These are phyloP conservation scores for Drosophila borborema DNA, from an alignment of 2,888 invertebrate genomes.

Conservation along the genomic window DNA sequence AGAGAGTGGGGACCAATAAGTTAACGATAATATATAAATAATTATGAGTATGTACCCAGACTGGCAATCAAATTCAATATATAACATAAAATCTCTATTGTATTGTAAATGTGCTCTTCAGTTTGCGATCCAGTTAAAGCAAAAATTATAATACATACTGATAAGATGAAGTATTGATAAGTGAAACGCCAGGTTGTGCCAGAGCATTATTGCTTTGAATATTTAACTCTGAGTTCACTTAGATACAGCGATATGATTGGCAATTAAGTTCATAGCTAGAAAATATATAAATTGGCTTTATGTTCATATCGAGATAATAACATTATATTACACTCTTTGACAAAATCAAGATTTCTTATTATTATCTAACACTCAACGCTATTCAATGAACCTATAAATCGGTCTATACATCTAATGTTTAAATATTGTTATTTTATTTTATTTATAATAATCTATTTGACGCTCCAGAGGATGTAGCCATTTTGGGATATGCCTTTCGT, in stretches of 20 bases:
- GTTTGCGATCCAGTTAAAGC: neutral
- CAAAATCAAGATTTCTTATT: neutral
- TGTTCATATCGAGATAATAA: conserved; percentile 10
- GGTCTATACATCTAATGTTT: no score
- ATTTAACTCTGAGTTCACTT: neutral
- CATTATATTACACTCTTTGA: neutral
- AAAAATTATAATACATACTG: neutral
- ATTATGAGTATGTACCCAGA: no score
- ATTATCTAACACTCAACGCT: no score
- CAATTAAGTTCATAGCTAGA: neutral
- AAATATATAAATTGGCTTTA: neutral
- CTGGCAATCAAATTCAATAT: neutral
- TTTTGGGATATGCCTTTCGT: no score
- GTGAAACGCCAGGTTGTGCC: neutral
- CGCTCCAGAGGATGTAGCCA: no score
- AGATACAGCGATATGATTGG: neutral
- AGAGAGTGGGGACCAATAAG: neutral
- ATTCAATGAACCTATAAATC: no score
- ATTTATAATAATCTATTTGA: no score
- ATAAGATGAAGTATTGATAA: conserved; percentile 5
- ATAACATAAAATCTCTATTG: neutral
- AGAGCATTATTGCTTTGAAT: neutral
- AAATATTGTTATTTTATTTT: no score
- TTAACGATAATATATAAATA: neutral
- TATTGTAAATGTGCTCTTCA: neutral